Conservation (phyloP, 2,113 vertebrate genomes). For the Odocoileus hemionus region DNA sequence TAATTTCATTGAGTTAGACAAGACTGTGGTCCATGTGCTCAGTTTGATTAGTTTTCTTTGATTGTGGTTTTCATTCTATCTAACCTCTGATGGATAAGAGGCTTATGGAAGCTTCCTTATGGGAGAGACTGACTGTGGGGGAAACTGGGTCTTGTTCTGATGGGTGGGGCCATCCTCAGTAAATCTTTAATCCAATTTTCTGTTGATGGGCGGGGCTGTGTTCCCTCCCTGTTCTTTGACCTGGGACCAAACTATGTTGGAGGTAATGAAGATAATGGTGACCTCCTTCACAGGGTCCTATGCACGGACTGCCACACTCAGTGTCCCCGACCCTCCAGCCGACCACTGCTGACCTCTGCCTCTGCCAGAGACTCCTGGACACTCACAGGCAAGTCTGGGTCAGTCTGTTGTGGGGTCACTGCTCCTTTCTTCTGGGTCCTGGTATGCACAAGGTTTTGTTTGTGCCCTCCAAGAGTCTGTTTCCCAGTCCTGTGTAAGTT, state of each 20-base stretch:
- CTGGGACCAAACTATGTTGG: background rate
- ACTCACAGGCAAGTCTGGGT: background rate
- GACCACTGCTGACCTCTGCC: accelerated
- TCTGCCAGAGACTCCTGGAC: background rate
- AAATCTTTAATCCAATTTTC: background rate
- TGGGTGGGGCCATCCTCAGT: background rate
- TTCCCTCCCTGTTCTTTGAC: background rate
- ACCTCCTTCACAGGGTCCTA: background rate
- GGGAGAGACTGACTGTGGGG: background rate
- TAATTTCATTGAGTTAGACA: background rate
- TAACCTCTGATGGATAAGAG: background rate
- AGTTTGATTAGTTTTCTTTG: background rate
- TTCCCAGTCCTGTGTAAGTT: background rate
- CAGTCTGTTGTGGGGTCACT: background rate
- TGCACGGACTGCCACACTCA: background rate
- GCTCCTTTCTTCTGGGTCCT: background rate
- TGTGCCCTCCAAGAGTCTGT: background rate
- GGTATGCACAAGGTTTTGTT: background rate
- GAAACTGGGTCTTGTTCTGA: background rate
- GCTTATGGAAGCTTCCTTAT: background rate
- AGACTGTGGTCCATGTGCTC: background rate
- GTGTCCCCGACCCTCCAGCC: background rate
- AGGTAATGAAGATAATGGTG: background rate
- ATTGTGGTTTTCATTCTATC: background rate
- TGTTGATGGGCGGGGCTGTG: background rate